Evolutionary conservation across 1,140 invertebrate genomes (phyloP).

Genomic region (Antheraea mylitta): DNA sequence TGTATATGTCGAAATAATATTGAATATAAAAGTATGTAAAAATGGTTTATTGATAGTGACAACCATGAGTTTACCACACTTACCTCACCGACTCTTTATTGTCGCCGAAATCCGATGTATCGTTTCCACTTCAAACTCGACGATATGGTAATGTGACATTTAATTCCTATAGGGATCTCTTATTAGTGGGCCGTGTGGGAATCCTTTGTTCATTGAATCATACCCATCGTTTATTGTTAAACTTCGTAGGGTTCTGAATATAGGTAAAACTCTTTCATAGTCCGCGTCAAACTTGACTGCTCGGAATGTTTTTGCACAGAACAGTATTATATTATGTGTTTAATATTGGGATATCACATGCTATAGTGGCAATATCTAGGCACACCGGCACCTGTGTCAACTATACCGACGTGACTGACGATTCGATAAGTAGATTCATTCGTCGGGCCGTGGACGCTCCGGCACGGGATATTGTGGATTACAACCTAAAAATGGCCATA

Average conservation of each 20-base stretch:
- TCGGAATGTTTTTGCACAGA: too few species aligned
- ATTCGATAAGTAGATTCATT: too few species aligned
- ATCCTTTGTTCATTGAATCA: conserved; percentile 27
- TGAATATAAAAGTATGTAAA: not conserved
- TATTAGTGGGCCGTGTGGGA: conserved; percentile 31
- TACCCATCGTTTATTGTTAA: conserved; percentile 4
- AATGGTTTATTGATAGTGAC: not conserved
- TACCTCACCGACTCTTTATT: conserved; percentile 31
- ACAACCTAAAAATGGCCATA: too few species aligned
- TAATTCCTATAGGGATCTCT: conserved; percentile 59
- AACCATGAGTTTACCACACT: conserved; percentile 13
- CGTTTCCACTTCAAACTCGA: conserved; percentile 65
- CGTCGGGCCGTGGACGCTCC: too few species aligned
- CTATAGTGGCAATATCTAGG: too few species aligned
- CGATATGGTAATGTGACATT: conserved; percentile 71
- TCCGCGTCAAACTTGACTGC: too few species aligned
- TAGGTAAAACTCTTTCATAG: conserved; percentile 6
- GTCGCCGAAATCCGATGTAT: conserved; percentile 71
- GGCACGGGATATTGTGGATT: too few species aligned
- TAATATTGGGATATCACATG: too few species aligned
- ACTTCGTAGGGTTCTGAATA: conserved; percentile 9
- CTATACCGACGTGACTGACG: too few species aligned
- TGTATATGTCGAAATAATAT: too few species aligned
- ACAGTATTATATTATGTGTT: too few species aligned
- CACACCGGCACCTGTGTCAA: too few species aligned